These are phyloP conservation scores for Stigmatopora nigra DNA, from an alignment of 2,113 vertebrate genomes.

Conservation along the genomic window DNA sequence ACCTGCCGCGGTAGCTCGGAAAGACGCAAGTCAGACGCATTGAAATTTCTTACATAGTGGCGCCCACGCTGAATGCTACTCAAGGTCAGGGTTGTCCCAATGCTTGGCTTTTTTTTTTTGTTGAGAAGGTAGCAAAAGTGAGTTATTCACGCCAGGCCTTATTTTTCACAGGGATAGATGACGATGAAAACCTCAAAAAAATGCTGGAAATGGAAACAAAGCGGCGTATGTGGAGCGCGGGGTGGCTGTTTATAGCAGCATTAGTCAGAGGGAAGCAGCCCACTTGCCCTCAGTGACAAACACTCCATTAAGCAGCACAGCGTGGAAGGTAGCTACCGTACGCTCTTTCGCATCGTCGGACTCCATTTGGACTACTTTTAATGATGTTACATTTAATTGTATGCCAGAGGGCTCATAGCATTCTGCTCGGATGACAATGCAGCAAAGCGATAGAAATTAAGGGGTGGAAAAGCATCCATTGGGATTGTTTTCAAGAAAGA, in stretches of 20 bases:
- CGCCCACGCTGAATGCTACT: conserved; percentile 64
- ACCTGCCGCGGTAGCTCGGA: conserved; percentile 52
- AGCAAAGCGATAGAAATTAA: not conserved
- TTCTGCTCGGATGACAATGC: not conserved
- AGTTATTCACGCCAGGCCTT: not conserved
- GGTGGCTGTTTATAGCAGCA: conserved; percentile 60
- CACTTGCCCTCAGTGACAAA: conserved; percentile 53
- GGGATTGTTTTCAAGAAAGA: not conserved
- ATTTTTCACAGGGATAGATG: not conserved
- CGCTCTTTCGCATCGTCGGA: conserved; percentile 18
- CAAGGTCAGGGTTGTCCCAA: not conserved
- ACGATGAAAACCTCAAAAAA: conserved; percentile 12
- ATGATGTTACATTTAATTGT: conserved; percentile 1
- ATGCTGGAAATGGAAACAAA: conserved; percentile 38
- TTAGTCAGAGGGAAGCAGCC: conserved; percentile 64
- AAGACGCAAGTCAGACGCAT: conserved; percentile 66
- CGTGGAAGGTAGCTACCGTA: conserved; percentile 34
- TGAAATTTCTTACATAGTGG: conserved; percentile 72
- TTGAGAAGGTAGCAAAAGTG: conserved; percentile 4
- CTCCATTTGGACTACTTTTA: not conserved
- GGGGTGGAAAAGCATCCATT: not conserved
- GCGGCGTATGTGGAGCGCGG: conserved; percentile 48
- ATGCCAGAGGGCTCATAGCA: not conserved
- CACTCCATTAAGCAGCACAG: conserved; percentile 46
- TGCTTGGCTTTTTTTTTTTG: not conserved